These are phyloP conservation scores for Philereme transversata DNA, from an alignment of 2,888 invertebrate species.

Conservation along the genomic window DNA sequence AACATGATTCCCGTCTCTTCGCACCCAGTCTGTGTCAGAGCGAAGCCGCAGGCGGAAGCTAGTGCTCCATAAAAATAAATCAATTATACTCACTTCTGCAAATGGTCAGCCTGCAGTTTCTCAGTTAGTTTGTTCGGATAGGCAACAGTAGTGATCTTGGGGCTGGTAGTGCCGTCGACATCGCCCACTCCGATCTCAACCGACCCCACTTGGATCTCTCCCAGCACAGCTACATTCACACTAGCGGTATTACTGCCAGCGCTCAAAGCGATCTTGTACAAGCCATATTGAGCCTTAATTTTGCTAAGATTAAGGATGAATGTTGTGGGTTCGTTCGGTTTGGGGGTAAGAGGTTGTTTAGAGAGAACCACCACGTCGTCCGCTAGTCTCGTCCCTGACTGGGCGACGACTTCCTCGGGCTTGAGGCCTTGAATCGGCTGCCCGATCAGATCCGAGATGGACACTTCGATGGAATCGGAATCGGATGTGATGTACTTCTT, in stretches of 20 bases:
- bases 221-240: conserved; percentile 88
- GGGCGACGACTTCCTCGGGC: conserved; percentile 87
- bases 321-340: conserved; percentile 85
- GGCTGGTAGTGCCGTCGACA: conserved; percentile 93
- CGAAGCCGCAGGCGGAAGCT: conserved; percentile 2
- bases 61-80: not conserved
- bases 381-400: conserved; percentile 88
- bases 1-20: no score
- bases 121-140: conserved; percentile 89
- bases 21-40: no score
- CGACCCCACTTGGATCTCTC: conserved; percentile 89
- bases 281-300: conserved; percentile 91
- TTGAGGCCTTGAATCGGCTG: conserved; percentile 86
- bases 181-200: conserved; percentile 95
- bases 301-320: conserved; percentile 91
- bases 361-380: conserved; percentile 91
- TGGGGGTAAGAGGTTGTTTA: conserved; percentile 83
- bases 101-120: conserved; percentile 92
- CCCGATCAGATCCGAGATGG: conserved; percentile 90
- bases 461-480: conserved; percentile 88
- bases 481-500: conserved; percentile 90
- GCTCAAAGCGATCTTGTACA: conserved; percentile 92
- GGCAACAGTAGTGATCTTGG: conserved; percentile 88
- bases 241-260: conserved; percentile 86
- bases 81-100: conserved; percentile 87